These are phyloP conservation scores for Junonia oenone DNA, from an alignment of 2,888 invertebrate species.

Conservation along the genomic window DNA sequence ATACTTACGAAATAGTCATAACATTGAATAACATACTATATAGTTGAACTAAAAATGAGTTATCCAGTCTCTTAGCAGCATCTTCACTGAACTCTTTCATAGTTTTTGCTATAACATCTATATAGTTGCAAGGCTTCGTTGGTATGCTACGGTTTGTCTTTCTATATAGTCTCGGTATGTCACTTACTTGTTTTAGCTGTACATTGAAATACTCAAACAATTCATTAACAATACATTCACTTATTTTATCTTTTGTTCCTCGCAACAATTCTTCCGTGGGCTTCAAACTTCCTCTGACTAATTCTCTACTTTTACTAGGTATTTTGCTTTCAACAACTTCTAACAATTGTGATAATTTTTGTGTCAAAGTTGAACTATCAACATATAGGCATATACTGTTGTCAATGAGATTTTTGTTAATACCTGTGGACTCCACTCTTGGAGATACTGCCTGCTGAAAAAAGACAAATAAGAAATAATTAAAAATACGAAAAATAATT, in stretches of 20 bases:
- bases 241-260: slow-evolving; percentile 50
- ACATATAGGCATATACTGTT: slow-evolving; percentile 62
- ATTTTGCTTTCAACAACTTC: slow-evolving; percentile 49
- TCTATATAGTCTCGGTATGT: slow-evolving; percentile 94
- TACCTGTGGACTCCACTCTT: slow-evolving; percentile 47
- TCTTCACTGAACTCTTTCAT: slow-evolving; percentile 79
- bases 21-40: slow-evolving; percentile 65
- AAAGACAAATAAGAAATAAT: neutral
- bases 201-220: slow-evolving; percentile 66
- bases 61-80: slow-evolving; percentile 58
- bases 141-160: slow-evolving; percentile 94
- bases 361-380: slow-evolving; percentile 50
- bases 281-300: slow-evolving; percentile 49
- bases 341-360: slow-evolving; percentile 51
- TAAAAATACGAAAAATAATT: neutral
- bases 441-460: slow-evolving; percentile 48
- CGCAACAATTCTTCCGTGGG: slow-evolving; percentile 47
- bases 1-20: slow-evolving; percentile 79
- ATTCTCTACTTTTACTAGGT: slow-evolving; percentile 40
- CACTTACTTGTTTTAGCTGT: slow-evolving; percentile 90
- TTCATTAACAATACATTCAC: slow-evolving; percentile 62
- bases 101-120: slow-evolving; percentile 82
- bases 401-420: slow-evolving; percentile 58
- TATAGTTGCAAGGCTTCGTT: slow-evolving; percentile 88
- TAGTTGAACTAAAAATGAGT: slow-evolving; percentile 50